Evolutionary conservation across 1,140 invertebrate species (phyloP), one percentile per base, ranked within the genome.

Genomic region (Platyura marginata): DNA sequence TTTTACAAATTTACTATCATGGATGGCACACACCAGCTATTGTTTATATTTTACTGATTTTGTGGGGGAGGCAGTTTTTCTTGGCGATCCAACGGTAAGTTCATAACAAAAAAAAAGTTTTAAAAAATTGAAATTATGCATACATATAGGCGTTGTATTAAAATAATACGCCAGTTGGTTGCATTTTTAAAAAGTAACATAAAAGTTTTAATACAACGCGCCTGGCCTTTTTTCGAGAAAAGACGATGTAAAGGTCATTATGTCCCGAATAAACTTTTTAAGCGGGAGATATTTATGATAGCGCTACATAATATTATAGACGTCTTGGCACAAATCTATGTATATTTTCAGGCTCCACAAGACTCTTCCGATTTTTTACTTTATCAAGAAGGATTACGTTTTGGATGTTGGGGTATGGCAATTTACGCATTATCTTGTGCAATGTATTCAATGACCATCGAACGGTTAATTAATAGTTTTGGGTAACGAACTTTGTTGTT

Each of bases 11-110:
- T 64, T 87, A 0, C 80, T 86, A 51, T 84, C 79, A 49, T 89
- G 84, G 85, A 88, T 86, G 81, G 80, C 81, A 0, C 74, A 88
- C 32, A 77, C 88, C 1, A 84, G 81, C 51, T 90, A 88, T 50
- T 86, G 82, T 0, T 62, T 90, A 0, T 89, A 87, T 51, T 89
- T 89, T 49, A 89, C 85, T 0, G 83, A 89, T 59, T 89, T 86
- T 53, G 84, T 89, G 1, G 85, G 82, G 0, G 81, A 88, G 55
- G 73, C 77, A 5, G 80, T 89, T 5, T 89, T 76, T 51, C 67
- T 69, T 11, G 83, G 83, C 0, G 69, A 83, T 65, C 83, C 82
- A 3, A 68, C 65, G 49, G 74, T 73, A 46, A 36, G 34, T 8
- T 8, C 6, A 8, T 6, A 29, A 29, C 13, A 6, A 8, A 29